These are phyloP conservation scores for Apodemus sylvaticus DNA, from an alignment of 2,113 vertebrate species.

Conservation along the genomic window DNA sequence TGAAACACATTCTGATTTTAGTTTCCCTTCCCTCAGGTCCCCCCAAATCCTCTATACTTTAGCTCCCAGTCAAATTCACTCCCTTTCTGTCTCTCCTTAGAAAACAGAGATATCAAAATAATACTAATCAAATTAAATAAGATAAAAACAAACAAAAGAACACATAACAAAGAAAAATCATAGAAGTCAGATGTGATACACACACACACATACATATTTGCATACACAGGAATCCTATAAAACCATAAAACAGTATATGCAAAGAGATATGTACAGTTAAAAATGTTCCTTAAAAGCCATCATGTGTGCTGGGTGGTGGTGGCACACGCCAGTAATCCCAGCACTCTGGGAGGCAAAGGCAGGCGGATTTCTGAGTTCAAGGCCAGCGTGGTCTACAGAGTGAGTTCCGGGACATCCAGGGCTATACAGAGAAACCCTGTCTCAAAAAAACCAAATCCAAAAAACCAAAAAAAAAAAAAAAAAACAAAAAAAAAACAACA, in stretches of 20 bases:
- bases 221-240: background rate
- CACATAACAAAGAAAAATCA: background rate
- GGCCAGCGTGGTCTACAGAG: too few species aligned
- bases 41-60: background rate
- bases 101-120: background rate
- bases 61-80: background rate
- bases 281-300: background rate
- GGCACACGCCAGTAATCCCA: too few species aligned
- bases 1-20: background rate
- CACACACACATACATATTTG: background rate
- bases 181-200: background rate
- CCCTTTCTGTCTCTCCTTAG: background rate
- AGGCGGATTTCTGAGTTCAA: too few species aligned
- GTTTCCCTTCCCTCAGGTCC: background rate
- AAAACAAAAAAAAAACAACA: too few species aligned
- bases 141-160: background rate
- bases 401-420: too few species aligned
- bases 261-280: background rate
- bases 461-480: too few species aligned
- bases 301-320: too few species aligned
- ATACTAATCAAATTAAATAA: background rate
- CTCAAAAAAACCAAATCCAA: too few species aligned
- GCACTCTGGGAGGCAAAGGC: too few species aligned
- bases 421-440: too few species aligned
- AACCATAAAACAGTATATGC: background rate